Evolutionary conservation across 2,888 invertebrate species (phyloP), one percentile per base, ranked within the genome.

Genomic region (Euzophera pinguis): DNA sequence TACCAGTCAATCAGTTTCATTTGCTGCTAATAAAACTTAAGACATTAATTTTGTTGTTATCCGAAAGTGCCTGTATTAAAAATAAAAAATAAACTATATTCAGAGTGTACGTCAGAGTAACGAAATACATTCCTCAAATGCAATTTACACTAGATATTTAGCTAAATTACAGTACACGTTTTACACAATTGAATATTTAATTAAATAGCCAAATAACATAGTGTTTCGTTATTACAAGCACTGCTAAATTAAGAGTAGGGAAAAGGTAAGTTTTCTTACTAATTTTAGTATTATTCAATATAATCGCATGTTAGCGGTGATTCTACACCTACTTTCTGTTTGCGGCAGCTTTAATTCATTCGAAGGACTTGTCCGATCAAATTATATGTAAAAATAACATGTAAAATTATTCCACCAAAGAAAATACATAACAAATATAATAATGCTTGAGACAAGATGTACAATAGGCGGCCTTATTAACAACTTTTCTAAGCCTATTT

Each of bases 241-340:
- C 71, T 77, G 71, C 87, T 81, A 77, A 73, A 68, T 76, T 79
- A 79, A 81, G 81, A 73, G 71, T 84, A 82, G 83, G 80, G 78
- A 81, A 80, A 78, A 79, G 86, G 86, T 87, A 75, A 85, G 87
- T 82, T 51, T 49, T 55, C 56, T 65, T 61, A 58, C 59, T 70
- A 65, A 63, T 59, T 64, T 65, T 75, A 71, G 65, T 57, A 53
- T 62, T 57, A 57, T 61, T 58, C 52, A 58, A 58, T 61, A 63
- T 64, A 62, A 63, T 57, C 50, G 68, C 64, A 64, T 68, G 67
- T 57, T 58, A 32, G 47, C 38, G 50, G 39, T 27, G 52, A 8
- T 32, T 32, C 27, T 50, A 37, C 22, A 51, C 34, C 37, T 45
- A 32, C 54, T 35, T 57, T 57, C 22, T 53, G 32, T 55, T 52